Base-by-base conservation (phyloP, 2,888 invertebrate genomes). In the Drosophila monieri region DNA sequence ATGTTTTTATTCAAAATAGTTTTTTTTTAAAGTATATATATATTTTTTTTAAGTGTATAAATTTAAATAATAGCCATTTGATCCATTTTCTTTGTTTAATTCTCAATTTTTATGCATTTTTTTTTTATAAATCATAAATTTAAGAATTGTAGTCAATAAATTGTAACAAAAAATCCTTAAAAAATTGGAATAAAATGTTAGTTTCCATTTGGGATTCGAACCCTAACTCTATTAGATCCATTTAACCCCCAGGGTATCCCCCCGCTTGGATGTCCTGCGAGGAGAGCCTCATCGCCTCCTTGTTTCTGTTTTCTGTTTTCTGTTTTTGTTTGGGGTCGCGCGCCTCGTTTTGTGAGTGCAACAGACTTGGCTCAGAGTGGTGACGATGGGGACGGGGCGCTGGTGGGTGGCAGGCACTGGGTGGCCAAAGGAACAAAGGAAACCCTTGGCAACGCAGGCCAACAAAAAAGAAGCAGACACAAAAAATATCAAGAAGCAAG, bases 401-500 rank as follows among this genome's bases (percentile, higher is more conserved):
- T 35, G 55, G 51, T 35, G 55, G 51, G 37, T 8, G 53, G 47
- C 23, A 14, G 53, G 47, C 23, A 14, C 47, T 44, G 46, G 60
- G 41, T 35, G 58, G 73, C 76, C 51, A 77, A 44, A 53, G 62
- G 62, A 89, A 89, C 90, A 89, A 89, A 89, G 90, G 80, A 90
- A 89, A 90, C 87, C 89, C 89, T 84, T 89, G 79, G 89, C 89
- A 90, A 90, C 89, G 90, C 88, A 87, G 78, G 79, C 84, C 78
- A 88, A 85, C 86, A 83, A 85, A 85, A 85, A 77, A 76, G 85
- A 73, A 76, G 70, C 77, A 74, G 76, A 80, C 74, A 58, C 49
- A 59, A 65, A 51, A 75, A 74, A 65, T 56, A 53, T 61, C 66
- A 72, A 61, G 66, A 76, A 71, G 64, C 61, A 43, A 60, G 47